phyloP scores from a whole-genome alignment of 2,797 vertebrate genomes.

The Galagoides demidoff region DNA sequence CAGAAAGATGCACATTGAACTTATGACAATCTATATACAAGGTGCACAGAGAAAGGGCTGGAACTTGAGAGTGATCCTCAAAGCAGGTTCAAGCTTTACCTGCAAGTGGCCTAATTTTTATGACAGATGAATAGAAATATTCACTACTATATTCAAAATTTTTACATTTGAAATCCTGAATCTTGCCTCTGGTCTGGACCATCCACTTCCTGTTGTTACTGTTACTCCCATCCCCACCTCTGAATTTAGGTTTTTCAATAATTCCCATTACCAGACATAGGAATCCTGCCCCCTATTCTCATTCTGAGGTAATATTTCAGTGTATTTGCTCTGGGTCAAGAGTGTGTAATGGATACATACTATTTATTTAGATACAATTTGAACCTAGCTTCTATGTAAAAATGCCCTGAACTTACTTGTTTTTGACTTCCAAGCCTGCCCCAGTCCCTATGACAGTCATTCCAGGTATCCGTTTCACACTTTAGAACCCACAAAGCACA shows the following conservation, averaged over 20 bases:
- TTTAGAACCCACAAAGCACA: background rate
- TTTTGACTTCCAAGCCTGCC: background rate
- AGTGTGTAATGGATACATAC: background rate
- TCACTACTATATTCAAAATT: background rate
- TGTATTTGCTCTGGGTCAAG: conserved; percentile 23
- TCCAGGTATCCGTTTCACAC: background rate
- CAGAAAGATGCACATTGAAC: background rate
- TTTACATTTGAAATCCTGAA: background rate
- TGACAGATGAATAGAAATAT: background rate
- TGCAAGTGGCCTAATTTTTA: background rate
- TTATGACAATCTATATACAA: background rate
- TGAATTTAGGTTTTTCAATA: background rate
- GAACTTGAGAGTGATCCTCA: background rate
- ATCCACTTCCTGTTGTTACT: background rate
- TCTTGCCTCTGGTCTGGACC: background rate
- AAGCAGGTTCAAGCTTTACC: background rate
- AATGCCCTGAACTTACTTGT: background rate
- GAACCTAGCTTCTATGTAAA: background rate
- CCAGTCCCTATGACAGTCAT: background rate
- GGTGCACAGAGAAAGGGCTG: background rate
- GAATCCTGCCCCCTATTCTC: background rate
- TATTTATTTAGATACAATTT: background rate
- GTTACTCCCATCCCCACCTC: background rate
- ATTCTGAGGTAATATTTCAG: background rate
- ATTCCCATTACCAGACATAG: background rate